Conservation (phyloP, 2,888 invertebrate genomes). For the Nemurella pictetii region DNA sequence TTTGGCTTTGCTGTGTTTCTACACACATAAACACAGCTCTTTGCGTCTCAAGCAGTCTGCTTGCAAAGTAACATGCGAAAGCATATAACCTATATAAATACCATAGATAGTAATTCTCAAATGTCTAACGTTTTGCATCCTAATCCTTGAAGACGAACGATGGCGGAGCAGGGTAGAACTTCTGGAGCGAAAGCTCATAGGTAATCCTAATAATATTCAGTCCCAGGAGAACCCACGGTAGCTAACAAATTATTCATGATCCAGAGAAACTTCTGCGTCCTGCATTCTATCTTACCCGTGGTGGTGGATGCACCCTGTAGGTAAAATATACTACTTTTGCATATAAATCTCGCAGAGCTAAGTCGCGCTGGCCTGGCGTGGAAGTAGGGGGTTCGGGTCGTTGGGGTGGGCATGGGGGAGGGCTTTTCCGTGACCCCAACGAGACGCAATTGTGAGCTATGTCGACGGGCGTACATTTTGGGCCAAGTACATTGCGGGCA, state of each 20-base stretch:
- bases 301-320: neutral
- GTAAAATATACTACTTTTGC: neutral
- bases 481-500: neutral
- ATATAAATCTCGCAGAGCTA: neutral
- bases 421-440: neutral
- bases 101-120: neutral
- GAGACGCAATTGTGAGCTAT: neutral
- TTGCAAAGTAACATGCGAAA: neutral
- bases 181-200: neutral
- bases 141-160: neutral
- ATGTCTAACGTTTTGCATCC: neutral
- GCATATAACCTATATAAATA: neutral
- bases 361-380: neutral
- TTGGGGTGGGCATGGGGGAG: neutral
- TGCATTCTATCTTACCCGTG: neutral
- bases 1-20: neutral
- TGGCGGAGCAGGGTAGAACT: neutral
- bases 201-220: neutral
- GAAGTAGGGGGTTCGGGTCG: neutral
- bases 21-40: neutral
- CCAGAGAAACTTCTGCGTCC: neutral
- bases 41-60: neutral
- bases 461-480: too few species aligned
- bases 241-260: neutral
- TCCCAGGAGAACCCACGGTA: neutral